Evolutionary conservation across 2,888 invertebrate species (phyloP).

Genomic region (Anorthoa munda): DNA sequence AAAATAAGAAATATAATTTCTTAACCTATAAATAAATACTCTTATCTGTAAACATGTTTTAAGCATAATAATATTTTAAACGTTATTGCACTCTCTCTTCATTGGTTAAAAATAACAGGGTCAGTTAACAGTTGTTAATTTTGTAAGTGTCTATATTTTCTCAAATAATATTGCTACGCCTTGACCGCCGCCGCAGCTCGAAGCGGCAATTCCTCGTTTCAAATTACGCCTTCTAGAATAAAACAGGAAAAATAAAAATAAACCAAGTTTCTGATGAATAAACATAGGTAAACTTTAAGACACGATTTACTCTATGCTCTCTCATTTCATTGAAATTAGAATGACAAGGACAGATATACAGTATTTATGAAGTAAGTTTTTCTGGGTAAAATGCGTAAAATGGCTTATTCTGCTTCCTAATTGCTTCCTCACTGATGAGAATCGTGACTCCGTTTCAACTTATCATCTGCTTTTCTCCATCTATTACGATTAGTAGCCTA

Average conservation of each 20-base stretch:
- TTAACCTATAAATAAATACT: not conserved
- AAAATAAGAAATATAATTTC: not conserved
- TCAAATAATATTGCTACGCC: slow-evolving; percentile 98
- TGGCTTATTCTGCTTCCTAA: too few relatives aligned
- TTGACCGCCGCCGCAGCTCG: slow-evolving; percentile 99
- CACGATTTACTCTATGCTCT: not conserved
- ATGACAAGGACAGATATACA: not conserved
- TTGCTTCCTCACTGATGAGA: too few relatives aligned
- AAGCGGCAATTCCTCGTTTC: slow-evolving; percentile 97
- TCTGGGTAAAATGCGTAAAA: too few relatives aligned
- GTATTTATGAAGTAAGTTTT: not conserved
- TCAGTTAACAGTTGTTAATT: not conserved
- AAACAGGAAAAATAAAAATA: slow-evolving; percentile 2
- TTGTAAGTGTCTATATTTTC: slow-evolving; percentile 65
- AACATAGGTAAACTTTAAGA: not conserved
- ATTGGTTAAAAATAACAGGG: not conserved
- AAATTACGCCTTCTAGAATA: slow-evolving; percentile 74
- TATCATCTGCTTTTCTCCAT: too few relatives aligned
- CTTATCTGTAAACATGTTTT: not conserved
- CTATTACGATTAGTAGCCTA: too few relatives aligned
- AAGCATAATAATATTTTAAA: not conserved
- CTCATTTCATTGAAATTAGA: not conserved
- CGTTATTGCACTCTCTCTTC: not conserved
- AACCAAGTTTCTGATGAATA: not conserved
- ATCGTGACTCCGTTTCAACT: too few relatives aligned